Conservation (phyloP, 2,113 vertebrate genomes). For the Melierax canorus region DNA sequence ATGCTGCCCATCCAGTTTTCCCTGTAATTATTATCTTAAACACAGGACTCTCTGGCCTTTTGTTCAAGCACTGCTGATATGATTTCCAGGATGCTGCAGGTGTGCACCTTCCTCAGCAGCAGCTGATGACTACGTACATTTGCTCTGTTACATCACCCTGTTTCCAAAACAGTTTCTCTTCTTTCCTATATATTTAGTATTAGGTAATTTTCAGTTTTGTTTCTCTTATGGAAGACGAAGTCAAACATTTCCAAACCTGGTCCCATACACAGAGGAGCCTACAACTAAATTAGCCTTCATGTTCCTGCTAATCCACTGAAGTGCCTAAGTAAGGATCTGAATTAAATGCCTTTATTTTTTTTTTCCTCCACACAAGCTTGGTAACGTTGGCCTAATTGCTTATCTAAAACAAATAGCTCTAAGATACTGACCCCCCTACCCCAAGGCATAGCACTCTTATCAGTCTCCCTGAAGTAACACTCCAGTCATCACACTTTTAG, state of each 20-base stretch:
- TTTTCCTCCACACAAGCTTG: background rate
- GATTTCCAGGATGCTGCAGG: slow-evolving; percentile 32
- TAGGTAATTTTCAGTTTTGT: background rate
- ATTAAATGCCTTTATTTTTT: background rate
- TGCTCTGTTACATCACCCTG: background rate
- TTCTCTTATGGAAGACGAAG: background rate
- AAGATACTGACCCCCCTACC: background rate
- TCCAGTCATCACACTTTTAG: slow-evolving; percentile 21
- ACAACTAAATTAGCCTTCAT: background rate
- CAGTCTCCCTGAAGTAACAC: slow-evolving; percentile 2
- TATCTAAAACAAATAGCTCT: slow-evolving; percentile 19
- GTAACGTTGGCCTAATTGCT: background rate
- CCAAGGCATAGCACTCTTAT: background rate
- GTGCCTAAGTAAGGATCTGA: background rate
- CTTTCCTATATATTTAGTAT: background rate
- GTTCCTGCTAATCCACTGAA: background rate
- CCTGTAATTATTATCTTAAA: slow-evolving; percentile 56
- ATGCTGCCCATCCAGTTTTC: slow-evolving; percentile 7
- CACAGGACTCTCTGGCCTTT: slow-evolving; percentile 4
- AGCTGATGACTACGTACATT: background rate
- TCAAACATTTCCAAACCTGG: background rate
- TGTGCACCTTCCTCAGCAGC: slow-evolving; percentile 5
- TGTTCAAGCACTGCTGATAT: background rate
- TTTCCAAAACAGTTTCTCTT: background rate
- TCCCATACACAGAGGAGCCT: background rate